Percentiles rank a stretch among this genome's conserved stretches.
These are phyloP conservation scores for Corythornis vintsioides DNA, from an alignment of 2,113 vertebrate genomes.

Conservation along the genomic window DNA sequence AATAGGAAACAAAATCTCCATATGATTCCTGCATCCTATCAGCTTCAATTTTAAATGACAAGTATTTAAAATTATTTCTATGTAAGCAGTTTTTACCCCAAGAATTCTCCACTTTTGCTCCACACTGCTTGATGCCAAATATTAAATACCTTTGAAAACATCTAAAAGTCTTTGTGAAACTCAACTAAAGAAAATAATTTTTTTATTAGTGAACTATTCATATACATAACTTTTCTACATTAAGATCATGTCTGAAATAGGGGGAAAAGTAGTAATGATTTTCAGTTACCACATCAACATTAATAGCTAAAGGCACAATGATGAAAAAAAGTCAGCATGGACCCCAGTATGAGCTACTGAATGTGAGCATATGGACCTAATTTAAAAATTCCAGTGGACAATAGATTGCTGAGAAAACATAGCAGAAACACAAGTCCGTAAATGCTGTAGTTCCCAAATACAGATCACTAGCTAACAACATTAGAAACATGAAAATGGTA, in stretches of 20 bases:
- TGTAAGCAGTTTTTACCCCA: not conserved
- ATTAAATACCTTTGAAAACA: not conserved
- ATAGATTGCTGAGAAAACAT: not conserved
- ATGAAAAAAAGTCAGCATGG: fast-evolving
- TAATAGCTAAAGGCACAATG: not conserved
- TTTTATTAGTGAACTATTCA: not conserved
- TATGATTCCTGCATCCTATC: not conserved
- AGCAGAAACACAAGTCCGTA: not conserved
- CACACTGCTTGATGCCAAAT: not conserved
- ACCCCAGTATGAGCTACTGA: not conserved
- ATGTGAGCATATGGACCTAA: fast-evolving
- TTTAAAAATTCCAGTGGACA: not conserved
- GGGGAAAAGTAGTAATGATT: not conserved
- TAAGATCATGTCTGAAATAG: not conserved
- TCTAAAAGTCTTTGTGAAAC: not conserved
- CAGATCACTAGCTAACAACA: not conserved
- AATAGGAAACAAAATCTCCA: not conserved
- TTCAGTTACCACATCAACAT: not conserved
- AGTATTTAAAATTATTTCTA: not conserved
- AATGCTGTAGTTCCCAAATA: not conserved
- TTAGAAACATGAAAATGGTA: fast-evolving
- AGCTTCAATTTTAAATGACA: not conserved
- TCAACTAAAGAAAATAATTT: not conserved
- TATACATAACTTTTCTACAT: not conserved
- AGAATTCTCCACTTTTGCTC: not conserved